A percentile compares a stretch with the other conserved stretches of the same genome.
Evolutionary conservation across 2,888 invertebrate genomes (phyloP).

Genomic region (Melitaea athalia): DNA sequence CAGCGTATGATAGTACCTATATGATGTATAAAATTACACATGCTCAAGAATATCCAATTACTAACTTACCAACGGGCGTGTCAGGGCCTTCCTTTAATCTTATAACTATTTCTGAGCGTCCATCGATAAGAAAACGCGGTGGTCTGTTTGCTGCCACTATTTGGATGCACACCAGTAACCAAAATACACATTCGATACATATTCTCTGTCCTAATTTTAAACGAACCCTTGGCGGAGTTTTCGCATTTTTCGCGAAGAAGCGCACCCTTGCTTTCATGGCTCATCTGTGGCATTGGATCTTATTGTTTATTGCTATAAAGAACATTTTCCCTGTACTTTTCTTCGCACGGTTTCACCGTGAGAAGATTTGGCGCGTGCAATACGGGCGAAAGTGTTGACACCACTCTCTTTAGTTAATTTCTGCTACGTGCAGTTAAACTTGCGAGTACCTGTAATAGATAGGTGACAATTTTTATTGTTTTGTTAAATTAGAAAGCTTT

Average conservation of each 20-base stretch:
- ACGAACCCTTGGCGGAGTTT: constrained; percentile 59
- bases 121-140: constrained; percentile 93
- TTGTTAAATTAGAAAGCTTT: constrained; percentile 52
- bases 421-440: constrained; percentile 60
- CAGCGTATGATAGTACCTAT: background rate
- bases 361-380: constrained; percentile 56
- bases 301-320: constrained; percentile 56
- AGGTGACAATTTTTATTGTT: constrained; percentile 53
- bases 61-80: constrained; percentile 89
- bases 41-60: constrained; percentile 19
- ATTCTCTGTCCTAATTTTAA: constrained; percentile 63
- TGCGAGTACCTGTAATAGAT: constrained; percentile 63
- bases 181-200: constrained; percentile 44
- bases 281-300: constrained; percentile 67
- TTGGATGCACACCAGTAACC: constrained; percentile 49
- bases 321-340: constrained; percentile 66
- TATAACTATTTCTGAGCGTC: constrained; percentile 95
- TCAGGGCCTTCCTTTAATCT: constrained; percentile 93
- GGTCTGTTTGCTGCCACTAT: constrained; percentile 85
- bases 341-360: constrained; percentile 75
- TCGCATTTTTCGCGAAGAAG: constrained; percentile 49
- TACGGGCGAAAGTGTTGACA: constrained; percentile 71
- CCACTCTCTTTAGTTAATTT: constrained; percentile 60
- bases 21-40: constrained; percentile 13
- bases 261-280: constrained; percentile 58